Evolutionary conservation across 1,140 invertebrate genomes (phyloP).

Genomic region (Leptinotarsa texana): DNA sequence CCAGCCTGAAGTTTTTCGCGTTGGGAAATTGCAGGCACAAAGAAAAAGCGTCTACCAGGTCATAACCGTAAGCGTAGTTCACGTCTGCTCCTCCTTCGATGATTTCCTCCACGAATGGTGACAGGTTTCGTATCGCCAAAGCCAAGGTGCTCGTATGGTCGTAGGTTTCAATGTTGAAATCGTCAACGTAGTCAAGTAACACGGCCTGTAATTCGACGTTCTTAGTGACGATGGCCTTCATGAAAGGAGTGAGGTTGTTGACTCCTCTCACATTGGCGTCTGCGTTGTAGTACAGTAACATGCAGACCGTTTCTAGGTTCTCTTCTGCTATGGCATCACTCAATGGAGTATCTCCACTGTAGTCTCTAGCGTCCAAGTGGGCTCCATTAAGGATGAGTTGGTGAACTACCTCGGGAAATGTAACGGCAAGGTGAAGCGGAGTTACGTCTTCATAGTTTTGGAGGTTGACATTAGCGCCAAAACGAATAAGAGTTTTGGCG

Average conservation of each 20-base stretch:
- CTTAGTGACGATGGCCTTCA: constrained; percentile 28
- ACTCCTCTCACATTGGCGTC: constrained; percentile 25
- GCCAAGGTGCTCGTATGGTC: constrained; percentile 19
- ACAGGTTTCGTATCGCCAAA: constrained; percentile 14
- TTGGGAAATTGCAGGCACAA: constrained; percentile 21
- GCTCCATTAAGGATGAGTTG: constrained; percentile 21
- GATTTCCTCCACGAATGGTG: constrained; percentile 26
- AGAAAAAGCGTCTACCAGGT: constrained; percentile 27
- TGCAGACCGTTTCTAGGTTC: constrained; percentile 25
- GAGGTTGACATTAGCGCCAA: constrained; percentile 27
- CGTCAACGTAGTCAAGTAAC: constrained; percentile 24
- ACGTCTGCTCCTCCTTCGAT: constrained; percentile 24
- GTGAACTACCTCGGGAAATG: constrained; percentile 5
- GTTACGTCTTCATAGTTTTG: constrained; percentile 28
- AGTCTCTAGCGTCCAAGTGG: constrained; percentile 22
- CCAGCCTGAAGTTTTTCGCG: constrained; percentile 17
- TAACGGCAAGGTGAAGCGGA: constrained; percentile 24
- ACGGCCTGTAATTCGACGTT: constrained; percentile 18
- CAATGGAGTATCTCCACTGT: constrained; percentile 27
- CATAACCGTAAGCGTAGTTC: constrained; percentile 23
- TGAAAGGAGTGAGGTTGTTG: constrained; percentile 28
- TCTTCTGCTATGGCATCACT: constrained; percentile 23
- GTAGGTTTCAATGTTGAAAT: constrained; percentile 25
- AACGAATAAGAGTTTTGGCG: constrained; percentile 15
- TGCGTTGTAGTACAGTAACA: constrained; percentile 28